phyloP scores from a whole-genome alignment of 2,888 invertebrate species.

The Stenoptilia bipunctidactyla region DNA sequence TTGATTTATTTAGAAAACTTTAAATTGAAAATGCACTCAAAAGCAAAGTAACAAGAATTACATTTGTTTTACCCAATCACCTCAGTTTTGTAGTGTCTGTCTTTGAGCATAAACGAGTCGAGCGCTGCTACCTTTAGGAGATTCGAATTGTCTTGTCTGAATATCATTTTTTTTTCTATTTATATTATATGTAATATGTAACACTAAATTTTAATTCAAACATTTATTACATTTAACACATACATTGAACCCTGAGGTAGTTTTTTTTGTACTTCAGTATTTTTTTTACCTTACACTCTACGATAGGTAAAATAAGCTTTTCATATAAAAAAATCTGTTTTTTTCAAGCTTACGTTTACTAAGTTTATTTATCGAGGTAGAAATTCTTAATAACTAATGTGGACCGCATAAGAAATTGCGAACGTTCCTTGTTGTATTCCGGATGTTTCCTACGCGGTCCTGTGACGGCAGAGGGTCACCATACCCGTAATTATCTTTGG shows the following conservation, averaged over 20 bases:
- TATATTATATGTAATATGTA: too few species aligned
- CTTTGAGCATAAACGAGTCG: slow-evolving; percentile 45
- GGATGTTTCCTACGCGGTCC: slow-evolving; percentile 29
- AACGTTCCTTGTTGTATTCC: slow-evolving; percentile 22
- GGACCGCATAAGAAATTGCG: slow-evolving; percentile 33
- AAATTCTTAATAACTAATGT: slow-evolving; percentile 53
- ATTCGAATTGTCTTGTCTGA: slow-evolving; percentile 46
- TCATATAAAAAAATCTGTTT: slow-evolving; percentile 65
- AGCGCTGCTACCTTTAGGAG: slow-evolving; percentile 62
- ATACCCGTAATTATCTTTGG: slow-evolving; percentile 72
- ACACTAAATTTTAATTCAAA: too few species aligned
- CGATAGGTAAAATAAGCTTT: slow-evolving; percentile 48
- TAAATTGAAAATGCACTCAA: slow-evolving; percentile 7
- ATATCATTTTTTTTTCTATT: not conserved
- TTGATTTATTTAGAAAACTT: slow-evolving; percentile 1
- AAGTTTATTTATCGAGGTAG: slow-evolving; percentile 67
- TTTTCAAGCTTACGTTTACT: slow-evolving; percentile 44
- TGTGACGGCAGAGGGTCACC: slow-evolving; percentile 72
- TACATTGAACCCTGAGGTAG: slow-evolving; percentile 68
- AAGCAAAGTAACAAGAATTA: slow-evolving; percentile 3
- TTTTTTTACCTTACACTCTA: slow-evolving; percentile 48
- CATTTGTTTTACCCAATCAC: too few species aligned
- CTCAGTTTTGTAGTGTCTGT: too few species aligned
- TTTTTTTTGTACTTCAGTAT: slow-evolving; percentile 62
- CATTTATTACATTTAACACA: too few species aligned